Percentiles rank a stretch among this genome's conserved stretches.
Conservation (phyloP, 2,797 vertebrate species). For the Pipistrellus pygmaeus region DNA sequence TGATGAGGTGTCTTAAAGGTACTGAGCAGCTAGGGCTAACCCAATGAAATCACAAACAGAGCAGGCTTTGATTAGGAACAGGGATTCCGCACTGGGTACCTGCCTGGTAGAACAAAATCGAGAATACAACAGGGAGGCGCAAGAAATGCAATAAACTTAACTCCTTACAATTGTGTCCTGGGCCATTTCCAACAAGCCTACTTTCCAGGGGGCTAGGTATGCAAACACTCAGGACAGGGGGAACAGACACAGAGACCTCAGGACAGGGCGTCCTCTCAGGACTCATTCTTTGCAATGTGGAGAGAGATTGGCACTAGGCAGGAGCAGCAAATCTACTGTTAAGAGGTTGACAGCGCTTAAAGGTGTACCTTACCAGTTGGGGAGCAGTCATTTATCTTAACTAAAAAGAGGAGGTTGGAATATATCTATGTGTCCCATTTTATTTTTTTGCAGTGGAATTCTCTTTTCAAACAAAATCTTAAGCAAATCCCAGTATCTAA, state of each 20-base stretch:
- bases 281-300: rapidly evolving
- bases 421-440: background rate
- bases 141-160: background rate
- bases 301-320: no score
- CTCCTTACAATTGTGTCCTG: background rate
- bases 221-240: background rate
- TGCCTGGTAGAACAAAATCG: background rate
- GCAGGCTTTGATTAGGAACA: background rate
- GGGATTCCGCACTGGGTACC: background rate
- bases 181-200: background rate
- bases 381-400: background rate
- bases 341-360: background rate
- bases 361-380: no score
- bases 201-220: background rate
- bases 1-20: background rate
- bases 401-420: background rate
- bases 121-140: background rate
- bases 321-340: background rate
- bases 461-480: background rate
- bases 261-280: background rate
- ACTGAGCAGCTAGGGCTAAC: background rate
- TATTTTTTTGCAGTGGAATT: background rate
- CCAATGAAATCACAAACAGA: background rate
- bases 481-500: background rate
- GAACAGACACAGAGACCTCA: background rate